Base-by-base conservation (phyloP, 2,888 invertebrate genomes). In the Meta bourneti region DNA sequence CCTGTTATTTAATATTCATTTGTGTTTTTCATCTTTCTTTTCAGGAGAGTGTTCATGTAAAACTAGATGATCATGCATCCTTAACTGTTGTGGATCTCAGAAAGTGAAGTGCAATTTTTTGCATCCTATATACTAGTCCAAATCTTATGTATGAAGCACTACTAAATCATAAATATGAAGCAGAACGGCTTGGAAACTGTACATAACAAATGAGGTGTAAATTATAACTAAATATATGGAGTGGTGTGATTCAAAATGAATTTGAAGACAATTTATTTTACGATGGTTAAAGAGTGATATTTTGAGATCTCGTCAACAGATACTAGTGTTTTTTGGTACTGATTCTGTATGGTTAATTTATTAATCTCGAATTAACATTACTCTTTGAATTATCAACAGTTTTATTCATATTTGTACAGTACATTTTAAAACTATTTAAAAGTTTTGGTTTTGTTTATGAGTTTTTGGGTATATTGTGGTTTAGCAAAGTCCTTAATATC, bases 21-120 rank as follows among this genome's bases (percentile, higher is more conserved):
- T 4, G 4, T 34, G 34, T 34, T 34, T 4, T 34, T 4, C 9
- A 19, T 16, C 48, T 34, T 74, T 72, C 13, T 74, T 83, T 92
- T 49, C 61, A 92, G 92, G 92, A 93, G 85, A 85, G 93, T 70
- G 96, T 96, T 82, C 97, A 98, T 94, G 96, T 97, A 92, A 96
- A 96, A 93, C 94, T 97, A 93, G 97, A 97, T 94, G 95, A 96
- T 52, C 95, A 95, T 8, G 96, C 96, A 61, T 95, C 96, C 9
- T 95, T 97, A 34, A 96, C 97, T 94, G 96, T 97, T 90, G 96
- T 97, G 75, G 97, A 97, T 94, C 95, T 97, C 61, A 92, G 92
- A 52, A 92, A 92, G 49, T 92, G 54, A 92, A 80, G 9, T 20
- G 20, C 49, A 49, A n/a, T 48, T 51, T 34, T 61, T 79, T 54